These are phyloP conservation scores for Oophaga pumilio DNA, from an alignment of 2,113 vertebrate species.

Conservation along the genomic window DNA sequence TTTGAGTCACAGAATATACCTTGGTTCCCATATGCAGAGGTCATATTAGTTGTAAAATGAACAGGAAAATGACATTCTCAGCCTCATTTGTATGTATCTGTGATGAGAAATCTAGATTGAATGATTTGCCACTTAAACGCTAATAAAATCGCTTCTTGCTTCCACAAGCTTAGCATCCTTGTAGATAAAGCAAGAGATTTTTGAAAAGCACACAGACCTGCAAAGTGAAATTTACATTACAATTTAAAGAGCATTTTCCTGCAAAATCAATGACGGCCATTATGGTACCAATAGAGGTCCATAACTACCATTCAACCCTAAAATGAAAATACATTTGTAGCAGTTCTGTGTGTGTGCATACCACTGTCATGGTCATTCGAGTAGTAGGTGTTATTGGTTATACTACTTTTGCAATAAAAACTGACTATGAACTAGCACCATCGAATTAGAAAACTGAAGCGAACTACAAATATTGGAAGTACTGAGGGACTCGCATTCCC, in stretches of 20 bases:
- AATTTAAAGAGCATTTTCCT: not conserved
- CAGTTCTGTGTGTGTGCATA: too few relatives aligned
- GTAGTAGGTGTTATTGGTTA: too few relatives aligned
- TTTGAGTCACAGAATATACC: not conserved
- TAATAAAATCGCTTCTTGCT: conserved; percentile 8
- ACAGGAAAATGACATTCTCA: not conserved
- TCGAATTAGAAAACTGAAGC: too few relatives aligned
- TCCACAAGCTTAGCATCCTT: not conserved
- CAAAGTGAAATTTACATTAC: not conserved
- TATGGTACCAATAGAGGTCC: not conserved
- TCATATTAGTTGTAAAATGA: conserved; percentile 13
- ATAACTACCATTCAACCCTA: not conserved
- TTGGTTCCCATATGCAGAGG: conserved; percentile 1
- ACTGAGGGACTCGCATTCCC: too few relatives aligned
- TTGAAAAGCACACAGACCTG: not conserved
- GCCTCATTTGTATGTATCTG: conserved; percentile 14
- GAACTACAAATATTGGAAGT: too few relatives aligned
- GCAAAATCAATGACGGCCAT: not conserved
- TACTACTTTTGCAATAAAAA: too few relatives aligned
- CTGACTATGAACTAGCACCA: too few relatives aligned
- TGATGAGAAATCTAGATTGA: conserved; percentile 14
- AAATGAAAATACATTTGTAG: too few relatives aligned
- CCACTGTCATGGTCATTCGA: too few relatives aligned
- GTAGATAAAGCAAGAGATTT: not conserved
- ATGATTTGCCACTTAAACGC: conserved; percentile 10